Conservation (phyloP, 2,113 vertebrate genomes). For the Speoplatyrhinus poulsoni region DNA sequence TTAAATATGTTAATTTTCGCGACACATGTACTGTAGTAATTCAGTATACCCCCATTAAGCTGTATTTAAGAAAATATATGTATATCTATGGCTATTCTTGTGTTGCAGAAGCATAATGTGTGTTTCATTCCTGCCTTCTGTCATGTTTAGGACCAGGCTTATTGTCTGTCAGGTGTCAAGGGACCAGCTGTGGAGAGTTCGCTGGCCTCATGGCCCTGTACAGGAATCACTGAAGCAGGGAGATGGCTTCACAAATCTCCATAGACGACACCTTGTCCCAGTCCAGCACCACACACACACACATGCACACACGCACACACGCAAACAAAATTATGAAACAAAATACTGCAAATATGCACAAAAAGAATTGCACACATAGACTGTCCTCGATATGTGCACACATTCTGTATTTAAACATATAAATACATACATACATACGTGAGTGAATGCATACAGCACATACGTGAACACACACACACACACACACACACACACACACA, state of each 20-base stretch:
- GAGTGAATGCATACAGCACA: neutral
- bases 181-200: conserved; percentile 34
- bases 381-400: neutral
- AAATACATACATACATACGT: conserved; percentile 46
- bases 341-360: neutral
- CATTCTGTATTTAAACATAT: neutral
- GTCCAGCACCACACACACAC: conserved; percentile 49
- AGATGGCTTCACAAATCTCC: conserved; percentile 55
- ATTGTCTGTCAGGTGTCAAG: conserved; percentile 36
- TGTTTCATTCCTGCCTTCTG: too few species aligned
- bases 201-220: conserved; percentile 15
- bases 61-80: too few species aligned
- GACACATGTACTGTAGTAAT: too few species aligned
- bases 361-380: neutral
- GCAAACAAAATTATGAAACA: neutral
- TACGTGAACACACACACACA: neutral
- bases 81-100: too few species aligned
- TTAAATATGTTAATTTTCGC: too few species aligned
- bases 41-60: too few species aligned
- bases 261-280: conserved; percentile 78
- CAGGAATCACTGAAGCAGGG: conserved; percentile 59
- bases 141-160: neutral
- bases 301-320: neutral
- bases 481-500: neutral
- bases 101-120: neutral